A percentile compares a stretch with the other conserved stretches of the same genome.
These are phyloP conservation scores for Crossaster papposus DNA, from an alignment of 53 echinoderm and acorn worm genomes.

Conservation along the genomic window DNA sequence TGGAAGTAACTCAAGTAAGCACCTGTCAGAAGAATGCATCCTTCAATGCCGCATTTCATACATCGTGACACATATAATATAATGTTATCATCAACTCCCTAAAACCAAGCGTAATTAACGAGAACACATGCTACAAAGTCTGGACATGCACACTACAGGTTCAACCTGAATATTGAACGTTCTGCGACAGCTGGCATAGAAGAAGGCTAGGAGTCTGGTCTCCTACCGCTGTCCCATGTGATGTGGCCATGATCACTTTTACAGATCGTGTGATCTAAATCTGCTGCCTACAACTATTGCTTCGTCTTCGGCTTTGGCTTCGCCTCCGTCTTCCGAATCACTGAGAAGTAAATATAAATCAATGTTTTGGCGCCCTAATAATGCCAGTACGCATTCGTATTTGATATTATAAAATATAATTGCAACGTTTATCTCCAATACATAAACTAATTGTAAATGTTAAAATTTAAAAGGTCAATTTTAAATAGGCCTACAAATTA, in stretches of 20 bases:
- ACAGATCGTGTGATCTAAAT: background rate
- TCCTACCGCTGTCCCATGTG: background rate
- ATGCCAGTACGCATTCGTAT: no score
- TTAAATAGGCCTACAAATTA: no score
- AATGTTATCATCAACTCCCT: background rate
- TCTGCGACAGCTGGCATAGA: slow-evolving; percentile 35
- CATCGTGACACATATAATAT: slow-evolving; percentile 28
- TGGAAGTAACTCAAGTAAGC: background rate
- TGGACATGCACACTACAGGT: background rate
- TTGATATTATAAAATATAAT: no score
- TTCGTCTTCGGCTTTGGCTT: no score
- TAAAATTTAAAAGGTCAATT: no score
- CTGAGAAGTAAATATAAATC: no score
- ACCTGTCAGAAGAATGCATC: slow-evolving; percentile 34
- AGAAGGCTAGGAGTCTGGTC: background rate
- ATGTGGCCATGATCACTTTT: background rate
- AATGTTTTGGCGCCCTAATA: no score
- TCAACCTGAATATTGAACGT: slow-evolving; percentile 21
- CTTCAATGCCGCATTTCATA: slow-evolving; percentile 30
- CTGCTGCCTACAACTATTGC: background rate
- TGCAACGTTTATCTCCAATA: no score
- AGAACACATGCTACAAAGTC: background rate
- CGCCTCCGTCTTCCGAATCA: no score
- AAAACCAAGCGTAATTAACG: background rate
- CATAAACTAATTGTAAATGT: no score